phyloP scores from a whole-genome alignment of 2,888 invertebrate genomes.

The Hedya salicella region DNA sequence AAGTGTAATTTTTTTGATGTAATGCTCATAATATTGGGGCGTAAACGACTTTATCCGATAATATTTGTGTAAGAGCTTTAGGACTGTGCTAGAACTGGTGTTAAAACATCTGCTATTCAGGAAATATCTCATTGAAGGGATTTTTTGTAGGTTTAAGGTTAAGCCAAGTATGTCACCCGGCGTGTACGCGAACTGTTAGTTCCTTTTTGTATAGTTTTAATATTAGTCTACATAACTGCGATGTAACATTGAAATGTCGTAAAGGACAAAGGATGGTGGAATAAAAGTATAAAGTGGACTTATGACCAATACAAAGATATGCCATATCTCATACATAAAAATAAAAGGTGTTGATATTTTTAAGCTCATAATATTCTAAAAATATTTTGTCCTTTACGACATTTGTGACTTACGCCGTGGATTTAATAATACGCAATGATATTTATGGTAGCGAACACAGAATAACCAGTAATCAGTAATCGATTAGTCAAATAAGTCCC shows the following conservation, averaged over 20 bases:
- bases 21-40: not conserved
- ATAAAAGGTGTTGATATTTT: too few species aligned
- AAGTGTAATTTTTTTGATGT: too few species aligned
- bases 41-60: not conserved
- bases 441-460: constrained; percentile 53
- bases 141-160: constrained; percentile 35
- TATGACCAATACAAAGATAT: not conserved
- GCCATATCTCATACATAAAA: not conserved
- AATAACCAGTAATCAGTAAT: constrained; percentile 36
- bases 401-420: constrained; percentile 1
- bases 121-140: constrained; percentile 36
- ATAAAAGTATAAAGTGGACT: not conserved
- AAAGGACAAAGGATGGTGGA: not conserved
- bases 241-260: constrained; percentile 12
- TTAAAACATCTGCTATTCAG: constrained; percentile 5
- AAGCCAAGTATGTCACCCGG: constrained; percentile 48
- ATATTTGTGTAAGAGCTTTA: constrained; percentile 15
- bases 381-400: constrained; percentile 17
- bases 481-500: constrained; percentile 31
- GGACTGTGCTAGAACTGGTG: constrained; percentile 13
- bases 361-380: not conserved
- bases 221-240: constrained; percentile 41
- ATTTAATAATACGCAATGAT: constrained; percentile 50
- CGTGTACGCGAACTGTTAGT: constrained; percentile 77
- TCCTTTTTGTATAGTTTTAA: constrained; percentile 78